Conservation (phyloP, 2,797 vertebrate genomes). For the Rhinoraja longicauda region DNA sequence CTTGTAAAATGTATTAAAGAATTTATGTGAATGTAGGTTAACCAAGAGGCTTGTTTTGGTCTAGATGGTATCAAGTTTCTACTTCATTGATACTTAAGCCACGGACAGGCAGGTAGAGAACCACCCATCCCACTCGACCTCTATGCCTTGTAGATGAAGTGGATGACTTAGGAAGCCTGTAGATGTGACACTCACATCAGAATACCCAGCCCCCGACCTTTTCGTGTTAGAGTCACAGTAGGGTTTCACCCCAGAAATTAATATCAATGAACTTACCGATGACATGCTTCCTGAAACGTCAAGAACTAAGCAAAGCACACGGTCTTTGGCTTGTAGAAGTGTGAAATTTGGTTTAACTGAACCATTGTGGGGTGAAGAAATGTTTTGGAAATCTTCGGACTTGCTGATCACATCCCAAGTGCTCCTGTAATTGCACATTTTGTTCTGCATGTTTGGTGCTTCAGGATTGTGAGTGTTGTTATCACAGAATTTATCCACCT, state of each 20-base stretch:
- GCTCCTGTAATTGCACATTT: slow-evolving; percentile 53
- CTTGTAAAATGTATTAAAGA: too few relatives aligned
- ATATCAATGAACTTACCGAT: slow-evolving; percentile 44
- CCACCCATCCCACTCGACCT: too few relatives aligned
- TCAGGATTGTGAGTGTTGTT: slow-evolving; percentile 53
- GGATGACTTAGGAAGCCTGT: too few relatives aligned
- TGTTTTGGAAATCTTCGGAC: slow-evolving; percentile 50
- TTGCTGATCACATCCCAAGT: slow-evolving; percentile 53
- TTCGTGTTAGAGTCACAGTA: neutral
- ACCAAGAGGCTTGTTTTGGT: too few relatives aligned
- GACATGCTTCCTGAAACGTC: slow-evolving; percentile 61
- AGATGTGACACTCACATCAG: neutral
- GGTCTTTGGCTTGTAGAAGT: slow-evolving; percentile 48
- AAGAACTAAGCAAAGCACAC: slow-evolving; percentile 56
- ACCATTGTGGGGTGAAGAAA: slow-evolving; percentile 37
- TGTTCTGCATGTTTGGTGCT: slow-evolving; percentile 58
- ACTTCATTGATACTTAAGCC: too few relatives aligned
- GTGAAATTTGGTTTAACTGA: slow-evolving; percentile 47
- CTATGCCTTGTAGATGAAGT: too few relatives aligned
- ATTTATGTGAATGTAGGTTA: too few relatives aligned
- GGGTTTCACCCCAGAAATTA: neutral
- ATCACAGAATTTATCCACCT: slow-evolving; percentile 58
- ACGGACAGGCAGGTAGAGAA: too few relatives aligned
- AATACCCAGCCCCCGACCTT: neutral
- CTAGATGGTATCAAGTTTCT: too few relatives aligned